Conservation (phyloP, 2,113 vertebrate genomes). For the Daubentonia madagascariensis region DNA sequence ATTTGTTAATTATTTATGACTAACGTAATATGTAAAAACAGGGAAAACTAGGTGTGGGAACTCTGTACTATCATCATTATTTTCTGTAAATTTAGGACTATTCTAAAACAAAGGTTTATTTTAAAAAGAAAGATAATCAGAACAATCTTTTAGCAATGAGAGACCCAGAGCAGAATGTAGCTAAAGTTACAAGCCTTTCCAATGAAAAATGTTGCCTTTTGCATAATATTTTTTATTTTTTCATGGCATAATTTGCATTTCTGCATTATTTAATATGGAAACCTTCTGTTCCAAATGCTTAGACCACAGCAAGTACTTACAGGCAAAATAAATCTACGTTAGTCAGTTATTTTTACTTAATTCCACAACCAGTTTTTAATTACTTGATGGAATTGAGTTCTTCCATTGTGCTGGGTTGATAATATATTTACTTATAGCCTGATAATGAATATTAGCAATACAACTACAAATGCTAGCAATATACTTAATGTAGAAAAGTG, state of each 20-base stretch:
- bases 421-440: neutral
- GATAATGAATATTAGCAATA: neutral
- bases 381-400: neutral
- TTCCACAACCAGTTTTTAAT: neutral
- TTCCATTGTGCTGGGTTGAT: neutral
- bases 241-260: neutral
- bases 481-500: neutral
- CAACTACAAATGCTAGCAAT: neutral
- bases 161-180: neutral
- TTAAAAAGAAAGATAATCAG: fast-evolving
- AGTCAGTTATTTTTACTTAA: neutral
- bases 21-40: neutral
- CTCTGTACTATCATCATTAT: neutral
- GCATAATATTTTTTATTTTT: neutral
- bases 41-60: neutral
- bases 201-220: neutral
- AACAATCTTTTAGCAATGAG: neutral
- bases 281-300: neutral
- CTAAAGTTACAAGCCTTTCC: neutral
- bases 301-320: neutral
- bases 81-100: neutral
- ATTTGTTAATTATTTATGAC: neutral
- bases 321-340: neutral
- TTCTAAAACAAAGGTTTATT: neutral
- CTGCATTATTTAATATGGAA: neutral